A percentile compares a stretch with the other conserved stretches of the same genome.
Conservation (phyloP, 2,113 vertebrate species). For the Chloropsis hardwickii region DNA sequence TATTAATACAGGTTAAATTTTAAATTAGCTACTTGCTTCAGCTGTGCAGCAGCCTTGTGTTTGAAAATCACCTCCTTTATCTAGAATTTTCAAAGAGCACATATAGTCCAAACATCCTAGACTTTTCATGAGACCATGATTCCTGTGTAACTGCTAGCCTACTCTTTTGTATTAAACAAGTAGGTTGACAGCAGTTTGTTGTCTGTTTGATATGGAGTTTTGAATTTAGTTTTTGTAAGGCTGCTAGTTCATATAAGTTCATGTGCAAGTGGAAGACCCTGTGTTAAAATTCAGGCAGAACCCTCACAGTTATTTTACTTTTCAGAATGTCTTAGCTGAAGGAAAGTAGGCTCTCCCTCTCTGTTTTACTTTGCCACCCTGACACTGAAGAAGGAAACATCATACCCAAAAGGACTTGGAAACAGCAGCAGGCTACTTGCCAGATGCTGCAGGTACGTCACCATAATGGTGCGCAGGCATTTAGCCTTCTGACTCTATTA, state of each 20-base stretch:
- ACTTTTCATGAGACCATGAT: not conserved
- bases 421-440: not conserved
- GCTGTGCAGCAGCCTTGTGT: not conserved
- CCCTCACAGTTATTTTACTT: not conserved
- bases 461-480: not conserved
- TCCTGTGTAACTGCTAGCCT: not conserved
- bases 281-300: not conserved
- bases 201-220: not conserved
- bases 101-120: not conserved
- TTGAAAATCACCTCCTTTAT: not conserved
- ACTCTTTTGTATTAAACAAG: not conserved
- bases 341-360: not conserved
- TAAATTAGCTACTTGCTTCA: constrained; percentile 19
- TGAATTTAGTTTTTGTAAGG: not conserved
- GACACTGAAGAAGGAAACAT: not conserved
- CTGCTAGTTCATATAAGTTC: not conserved
- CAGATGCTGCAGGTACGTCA: not conserved
- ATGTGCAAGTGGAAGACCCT: not conserved
- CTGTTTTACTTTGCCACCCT: not conserved
- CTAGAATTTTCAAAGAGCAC: not conserved
- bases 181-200: not conserved
- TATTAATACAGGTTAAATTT: not conserved
- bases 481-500: not conserved
- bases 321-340: not conserved
- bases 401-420: not conserved